A percentile compares a stretch with the other conserved stretches of the same genome.
Conservation (phyloP, 2,113 vertebrate species). For the Tupaia chinensis region DNA sequence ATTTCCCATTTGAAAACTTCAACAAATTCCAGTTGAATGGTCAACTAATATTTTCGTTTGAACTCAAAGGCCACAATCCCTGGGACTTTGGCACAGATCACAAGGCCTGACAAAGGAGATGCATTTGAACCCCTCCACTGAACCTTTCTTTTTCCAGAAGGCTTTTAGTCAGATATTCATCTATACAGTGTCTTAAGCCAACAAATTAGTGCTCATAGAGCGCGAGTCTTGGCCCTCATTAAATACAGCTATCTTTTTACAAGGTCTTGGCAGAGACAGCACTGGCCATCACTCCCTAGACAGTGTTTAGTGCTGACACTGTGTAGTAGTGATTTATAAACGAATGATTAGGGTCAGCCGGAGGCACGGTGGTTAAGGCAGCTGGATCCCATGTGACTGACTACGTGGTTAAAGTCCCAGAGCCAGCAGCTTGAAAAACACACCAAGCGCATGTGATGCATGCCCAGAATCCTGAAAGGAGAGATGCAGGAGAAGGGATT, state of each 20-base stretch:
- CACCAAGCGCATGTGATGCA: too few species aligned
- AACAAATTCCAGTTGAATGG: neutral
- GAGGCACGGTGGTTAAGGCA: too few species aligned
- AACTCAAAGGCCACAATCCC: neutral
- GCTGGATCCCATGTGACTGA: too few species aligned
- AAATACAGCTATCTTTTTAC: neutral
- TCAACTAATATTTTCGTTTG: neutral
- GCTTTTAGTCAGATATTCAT: neutral
- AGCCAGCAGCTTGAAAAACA: too few species aligned
- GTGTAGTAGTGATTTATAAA: neutral
- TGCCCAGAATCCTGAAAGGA: too few species aligned
- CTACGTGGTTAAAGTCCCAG: too few species aligned
- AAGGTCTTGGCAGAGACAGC: neutral
- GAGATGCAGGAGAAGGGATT: too few species aligned
- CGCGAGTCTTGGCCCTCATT: neutral
- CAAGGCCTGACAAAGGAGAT: neutral
- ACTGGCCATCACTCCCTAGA: neutral
- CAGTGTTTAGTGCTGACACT: neutral
- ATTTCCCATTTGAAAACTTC: slow-evolving; percentile 1
- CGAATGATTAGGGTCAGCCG: too few species aligned
- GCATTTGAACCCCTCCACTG: neutral
- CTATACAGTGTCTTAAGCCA: slow-evolving; percentile 5
- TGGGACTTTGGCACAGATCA: neutral
- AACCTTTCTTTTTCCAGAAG: neutral
- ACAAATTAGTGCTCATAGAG: neutral